A percentile compares a stretch with the other conserved stretches of the same genome.
phyloP scores from a whole-genome alignment of 2,888 invertebrate species.

The Smittia aterrima region DNA sequence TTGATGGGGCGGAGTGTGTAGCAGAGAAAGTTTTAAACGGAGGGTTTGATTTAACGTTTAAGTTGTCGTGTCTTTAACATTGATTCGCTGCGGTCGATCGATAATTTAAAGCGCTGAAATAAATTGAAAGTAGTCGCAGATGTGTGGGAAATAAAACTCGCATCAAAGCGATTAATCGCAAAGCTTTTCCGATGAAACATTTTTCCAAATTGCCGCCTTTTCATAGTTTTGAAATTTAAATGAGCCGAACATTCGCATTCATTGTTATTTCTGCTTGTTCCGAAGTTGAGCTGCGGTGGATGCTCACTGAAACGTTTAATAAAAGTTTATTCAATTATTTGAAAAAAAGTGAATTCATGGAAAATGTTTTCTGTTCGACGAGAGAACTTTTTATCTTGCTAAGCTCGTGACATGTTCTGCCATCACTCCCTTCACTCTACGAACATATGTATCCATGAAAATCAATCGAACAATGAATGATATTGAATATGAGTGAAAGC shows the following conservation, averaged over 20 bases:
- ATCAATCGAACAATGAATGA: conserved; percentile 25
- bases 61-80: background rate
- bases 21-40: background rate
- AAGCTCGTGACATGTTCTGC: background rate
- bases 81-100: conserved; percentile 12
- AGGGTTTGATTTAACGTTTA: background rate
- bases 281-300: too few species aligned
- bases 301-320: too few species aligned
- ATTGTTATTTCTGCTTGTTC: too few species aligned
- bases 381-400: background rate
- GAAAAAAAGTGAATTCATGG: too few species aligned
- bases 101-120: background rate
- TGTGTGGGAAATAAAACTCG: too few species aligned
- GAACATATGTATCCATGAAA: conserved; percentile 9
- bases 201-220: too few species aligned
- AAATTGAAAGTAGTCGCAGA: background rate
- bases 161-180: too few species aligned
- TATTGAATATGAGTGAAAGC: conserved; percentile 25
- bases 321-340: too few species aligned
- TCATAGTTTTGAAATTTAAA: too few species aligned
- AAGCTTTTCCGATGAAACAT: too few species aligned
- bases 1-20: background rate
- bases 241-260: too few species aligned
- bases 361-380: too few species aligned
- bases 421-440: background rate